Evolutionary conservation across 2,888 invertebrate genomes (phyloP).

Genomic region (Neuroscelio doddi): DNA sequence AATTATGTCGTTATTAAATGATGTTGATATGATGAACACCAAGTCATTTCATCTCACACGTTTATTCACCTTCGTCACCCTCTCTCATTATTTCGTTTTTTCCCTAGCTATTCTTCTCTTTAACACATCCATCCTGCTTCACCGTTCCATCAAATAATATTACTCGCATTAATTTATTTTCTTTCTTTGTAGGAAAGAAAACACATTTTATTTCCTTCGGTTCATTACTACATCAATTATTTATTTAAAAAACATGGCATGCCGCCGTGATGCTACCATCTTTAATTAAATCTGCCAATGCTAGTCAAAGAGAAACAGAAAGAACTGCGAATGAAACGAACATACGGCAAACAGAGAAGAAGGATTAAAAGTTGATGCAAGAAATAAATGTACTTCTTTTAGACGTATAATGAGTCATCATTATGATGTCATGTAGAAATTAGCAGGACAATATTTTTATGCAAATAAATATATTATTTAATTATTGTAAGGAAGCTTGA

Average conservation of each 20-base stretch:
- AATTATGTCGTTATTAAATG: no score
- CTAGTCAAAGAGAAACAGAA: constrained; percentile 38
- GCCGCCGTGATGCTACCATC: constrained; percentile 62
- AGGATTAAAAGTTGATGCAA: constrained; percentile 23
- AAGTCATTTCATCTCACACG: constrained; percentile 34
- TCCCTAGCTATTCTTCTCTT: constrained; percentile 35
- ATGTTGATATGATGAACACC: no score
- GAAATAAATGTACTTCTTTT: not conserved
- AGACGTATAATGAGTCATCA: not conserved
- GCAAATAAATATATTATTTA: no score
- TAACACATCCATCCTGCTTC: constrained; percentile 35
- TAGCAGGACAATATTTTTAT: no score
- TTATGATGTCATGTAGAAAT: no score
- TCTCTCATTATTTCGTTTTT: constrained; percentile 46
- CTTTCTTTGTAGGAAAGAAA: constrained; percentile 32
- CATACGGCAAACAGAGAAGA: constrained; percentile 15
- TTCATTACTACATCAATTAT: constrained; percentile 65
- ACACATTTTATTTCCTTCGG: constrained; percentile 48
- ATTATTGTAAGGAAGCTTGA: no score
- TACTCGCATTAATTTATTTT: constrained; percentile 41
- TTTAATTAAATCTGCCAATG: constrained; percentile 65
- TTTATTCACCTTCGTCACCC: constrained; percentile 35
- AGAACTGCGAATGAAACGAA: constrained; percentile 32
- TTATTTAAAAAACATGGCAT: constrained; percentile 62
- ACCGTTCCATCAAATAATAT: constrained; percentile 38